phyloP scores from a whole-genome alignment of 1,140 invertebrate species.

The Rhyacophila brunnea region DNA sequence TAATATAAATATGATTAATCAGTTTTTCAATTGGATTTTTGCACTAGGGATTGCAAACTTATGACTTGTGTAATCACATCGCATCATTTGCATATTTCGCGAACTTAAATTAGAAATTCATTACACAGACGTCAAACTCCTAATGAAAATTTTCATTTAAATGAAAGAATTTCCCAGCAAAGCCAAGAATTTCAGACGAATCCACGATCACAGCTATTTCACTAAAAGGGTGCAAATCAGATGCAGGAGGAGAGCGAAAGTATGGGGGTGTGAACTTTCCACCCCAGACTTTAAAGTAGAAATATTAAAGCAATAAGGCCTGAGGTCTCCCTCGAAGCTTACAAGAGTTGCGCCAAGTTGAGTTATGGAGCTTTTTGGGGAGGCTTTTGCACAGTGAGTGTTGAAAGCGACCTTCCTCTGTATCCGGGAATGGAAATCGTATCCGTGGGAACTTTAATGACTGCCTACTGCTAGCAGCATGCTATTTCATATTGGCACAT shows the following conservation, averaged over 20 bases:
- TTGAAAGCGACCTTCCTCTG: constrained; percentile 23
- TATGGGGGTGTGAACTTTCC: constrained; percentile 22
- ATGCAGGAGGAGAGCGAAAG: constrained; percentile 6
- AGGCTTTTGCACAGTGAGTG: constrained; percentile 20
- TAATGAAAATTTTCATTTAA: constrained; percentile 33
- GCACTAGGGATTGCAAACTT: too few species aligned
- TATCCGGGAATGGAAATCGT: constrained; percentile 11
- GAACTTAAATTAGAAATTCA: constrained; percentile 11
- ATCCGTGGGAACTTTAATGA: constrained; percentile 23
- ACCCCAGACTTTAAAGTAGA: constrained; percentile 36
- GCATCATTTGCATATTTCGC: too few species aligned
- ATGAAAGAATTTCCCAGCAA: constrained; percentile 4
- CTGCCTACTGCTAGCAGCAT: constrained; percentile 1
- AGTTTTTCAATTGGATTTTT: too few species aligned
- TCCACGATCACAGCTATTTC: too few species aligned
- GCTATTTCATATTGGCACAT: constrained; percentile 7
- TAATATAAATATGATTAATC: too few species aligned
- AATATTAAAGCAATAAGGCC: constrained; percentile 37
- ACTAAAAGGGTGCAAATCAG: constrained; percentile 29
- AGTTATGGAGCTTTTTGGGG: constrained; percentile 35
- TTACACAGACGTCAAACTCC: constrained; percentile 21
- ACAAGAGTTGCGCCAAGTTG: constrained; percentile 35
- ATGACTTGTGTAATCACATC: too few species aligned
- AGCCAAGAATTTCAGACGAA: constrained; percentile 7
- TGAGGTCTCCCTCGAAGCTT: constrained; percentile 36